Percentiles rank a stretch among this genome's conserved stretches.
phyloP scores from a whole-genome alignment of 2,113 vertebrate species.

The Mustela nigripes region DNA sequence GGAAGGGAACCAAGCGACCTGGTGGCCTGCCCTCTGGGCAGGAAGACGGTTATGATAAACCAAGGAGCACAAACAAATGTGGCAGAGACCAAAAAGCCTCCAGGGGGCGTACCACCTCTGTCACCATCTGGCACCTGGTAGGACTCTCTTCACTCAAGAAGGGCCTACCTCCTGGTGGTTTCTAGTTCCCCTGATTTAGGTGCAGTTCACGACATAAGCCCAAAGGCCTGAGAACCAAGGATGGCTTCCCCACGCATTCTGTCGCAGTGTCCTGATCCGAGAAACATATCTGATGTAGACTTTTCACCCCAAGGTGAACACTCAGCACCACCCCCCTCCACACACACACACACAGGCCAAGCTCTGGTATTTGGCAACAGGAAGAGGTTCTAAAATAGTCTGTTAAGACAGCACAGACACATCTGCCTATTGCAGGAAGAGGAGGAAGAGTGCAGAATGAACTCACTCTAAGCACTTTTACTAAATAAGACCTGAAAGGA shows the following conservation, averaged over 20 bases:
- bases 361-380: not conserved
- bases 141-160: not conserved
- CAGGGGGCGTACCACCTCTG: accelerated
- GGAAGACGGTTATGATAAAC: not conserved
- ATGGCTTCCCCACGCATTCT: not conserved
- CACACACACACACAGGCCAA: too few relatives aligned
- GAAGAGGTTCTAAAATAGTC: not conserved
- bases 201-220: not conserved
- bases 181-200: not conserved
- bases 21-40: not conserved
- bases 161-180: accelerated
- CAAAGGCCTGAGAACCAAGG: accelerated
- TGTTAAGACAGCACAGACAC: not conserved
- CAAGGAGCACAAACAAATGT: accelerated
- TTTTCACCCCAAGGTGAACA: not conserved
- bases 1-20: not conserved
- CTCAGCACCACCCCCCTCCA: not conserved
- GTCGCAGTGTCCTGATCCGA: accelerated
- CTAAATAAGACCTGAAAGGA: not conserved
- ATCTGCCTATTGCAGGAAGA: too few relatives aligned
- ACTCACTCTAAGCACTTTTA: not conserved
- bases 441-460: not conserved
- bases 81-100: not conserved
- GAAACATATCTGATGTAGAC: not conserved
- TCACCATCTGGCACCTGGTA: not conserved